Conservation (phyloP, 2,113 vertebrate species). For the Strix uralensis region DNA sequence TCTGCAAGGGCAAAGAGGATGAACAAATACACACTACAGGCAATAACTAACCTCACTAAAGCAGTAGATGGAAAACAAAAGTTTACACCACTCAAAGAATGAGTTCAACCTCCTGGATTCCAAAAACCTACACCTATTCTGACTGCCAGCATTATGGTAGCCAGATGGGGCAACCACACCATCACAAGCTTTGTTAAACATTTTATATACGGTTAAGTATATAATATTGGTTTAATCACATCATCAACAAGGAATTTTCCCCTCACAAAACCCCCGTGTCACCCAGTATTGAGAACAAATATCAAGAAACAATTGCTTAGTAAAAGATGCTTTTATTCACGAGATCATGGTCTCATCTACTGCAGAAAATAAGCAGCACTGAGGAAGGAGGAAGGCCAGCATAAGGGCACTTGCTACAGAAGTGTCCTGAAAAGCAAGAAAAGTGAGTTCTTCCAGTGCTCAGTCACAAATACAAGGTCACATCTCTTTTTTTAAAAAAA, state of each 20-base stretch:
- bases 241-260: background rate
- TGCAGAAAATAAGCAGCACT: background rate
- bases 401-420: background rate
- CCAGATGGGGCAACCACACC: background rate
- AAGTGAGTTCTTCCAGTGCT: background rate
- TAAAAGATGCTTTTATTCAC: background rate
- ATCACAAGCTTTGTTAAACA: background rate
- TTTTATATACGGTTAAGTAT: background rate
- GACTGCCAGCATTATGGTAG: background rate
- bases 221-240: background rate
- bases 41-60: background rate
- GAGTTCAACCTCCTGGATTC: background rate
- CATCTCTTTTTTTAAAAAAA: background rate
- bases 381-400: background rate
- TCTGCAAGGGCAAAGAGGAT: constrained; percentile 17
- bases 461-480: background rate
- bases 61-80: background rate
- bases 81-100: background rate
- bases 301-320: background rate
- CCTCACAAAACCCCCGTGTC: background rate
- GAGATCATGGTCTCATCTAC: background rate
- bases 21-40: background rate
- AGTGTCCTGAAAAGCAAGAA: background rate
- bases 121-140: background rate
- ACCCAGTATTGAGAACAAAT: background rate